Evolutionary conservation across 2,888 invertebrate species (phyloP).

Genomic region (Coremacera marginata): DNA sequence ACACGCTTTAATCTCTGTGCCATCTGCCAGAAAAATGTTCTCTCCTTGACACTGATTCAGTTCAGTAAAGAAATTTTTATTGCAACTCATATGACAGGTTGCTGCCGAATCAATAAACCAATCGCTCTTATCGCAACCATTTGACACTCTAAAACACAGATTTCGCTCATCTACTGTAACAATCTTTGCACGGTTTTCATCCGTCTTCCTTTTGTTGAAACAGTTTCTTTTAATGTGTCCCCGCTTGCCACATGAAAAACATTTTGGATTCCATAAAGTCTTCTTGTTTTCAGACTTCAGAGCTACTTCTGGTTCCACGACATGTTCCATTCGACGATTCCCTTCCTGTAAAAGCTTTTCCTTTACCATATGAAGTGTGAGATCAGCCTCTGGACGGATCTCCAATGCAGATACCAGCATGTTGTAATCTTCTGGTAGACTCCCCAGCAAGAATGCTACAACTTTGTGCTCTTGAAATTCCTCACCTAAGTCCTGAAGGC

Average conservation of each 20-base stretch:
- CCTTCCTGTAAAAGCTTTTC: slow-evolving; percentile 38
- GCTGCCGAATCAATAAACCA: slow-evolving; percentile 33
- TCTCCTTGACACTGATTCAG: background rate
- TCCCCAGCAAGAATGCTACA: slow-evolving; percentile 35
- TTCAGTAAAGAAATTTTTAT: slow-evolving; percentile 16
- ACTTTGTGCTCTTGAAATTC: slow-evolving; percentile 27
- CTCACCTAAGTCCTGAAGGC: background rate
- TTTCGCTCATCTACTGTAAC: too few relatives aligned
- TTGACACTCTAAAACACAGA: slow-evolving; percentile 14
- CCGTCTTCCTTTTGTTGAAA: background rate
- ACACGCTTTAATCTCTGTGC: background rate
- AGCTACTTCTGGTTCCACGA: background rate
- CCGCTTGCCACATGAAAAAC: too few relatives aligned
- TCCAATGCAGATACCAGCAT: slow-evolving; percentile 33
- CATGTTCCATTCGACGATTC: slow-evolving; percentile 21
- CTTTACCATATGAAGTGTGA: slow-evolving; percentile 31
- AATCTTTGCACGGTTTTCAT: slow-evolving; percentile 20
- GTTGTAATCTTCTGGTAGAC: slow-evolving; percentile 36
- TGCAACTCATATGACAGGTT: slow-evolving; percentile 32
- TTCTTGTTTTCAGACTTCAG: slow-evolving; percentile 36
- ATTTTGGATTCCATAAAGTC: background rate
- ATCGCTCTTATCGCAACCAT: background rate
- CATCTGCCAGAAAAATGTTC: background rate
- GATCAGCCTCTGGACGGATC: slow-evolving; percentile 31
- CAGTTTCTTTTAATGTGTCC: too few relatives aligned